A percentile compares a stretch with the other conserved stretches of the same genome.
Evolutionary conservation across 2,113 vertebrate genomes (phyloP).

Genomic region (rat (Rattus norvegicus)): GRCr8 NC_086019.1:33173001-33173500

Average conservation of each 20-base stretch:
- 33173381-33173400: rapidly evolving
- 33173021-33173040: too few relatives aligned
- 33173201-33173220: too few relatives aligned
- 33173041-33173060: too few relatives aligned
- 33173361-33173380: neutral
- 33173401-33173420: rapidly evolving
- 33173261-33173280: too few relatives aligned
- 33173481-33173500: rapidly evolving
- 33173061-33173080: neutral
- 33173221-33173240: neutral
- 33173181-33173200: neutral
- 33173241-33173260: neutral
- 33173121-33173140: neutral
- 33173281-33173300: neutral
- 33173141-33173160: neutral
- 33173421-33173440: rapidly evolving
- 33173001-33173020: neutral
- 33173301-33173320: neutral
- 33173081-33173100: neutral
- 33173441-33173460: rapidly evolving
- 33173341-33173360: too few relatives aligned
- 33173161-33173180: rapidly evolving
- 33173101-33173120: rapidly evolving
- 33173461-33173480: rapidly evolving
- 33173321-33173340: neutral